phyloP scores from a whole-genome alignment of 2,797 vertebrate genomes.

The Myotis daubentonii region DNA sequence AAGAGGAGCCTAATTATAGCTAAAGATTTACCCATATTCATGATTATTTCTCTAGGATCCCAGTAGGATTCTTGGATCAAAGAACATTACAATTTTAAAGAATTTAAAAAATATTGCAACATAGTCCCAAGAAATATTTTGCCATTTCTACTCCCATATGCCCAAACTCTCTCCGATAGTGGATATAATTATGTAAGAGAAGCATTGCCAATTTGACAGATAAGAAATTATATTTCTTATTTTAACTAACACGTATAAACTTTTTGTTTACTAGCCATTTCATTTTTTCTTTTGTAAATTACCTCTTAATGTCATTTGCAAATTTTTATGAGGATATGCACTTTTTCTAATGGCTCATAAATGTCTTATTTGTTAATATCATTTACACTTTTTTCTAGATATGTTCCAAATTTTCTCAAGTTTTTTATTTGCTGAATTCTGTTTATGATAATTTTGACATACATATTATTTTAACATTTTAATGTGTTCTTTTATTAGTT shows the following conservation, averaged over 20 bases:
- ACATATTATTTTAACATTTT: neutral
- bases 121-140: neutral
- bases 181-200: neutral
- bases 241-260: neutral
- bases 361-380: neutral
- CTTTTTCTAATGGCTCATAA: neutral
- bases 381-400: neutral
- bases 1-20: neutral
- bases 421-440: neutral
- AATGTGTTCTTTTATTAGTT: neutral
- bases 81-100: neutral
- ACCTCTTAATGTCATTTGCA: neutral
- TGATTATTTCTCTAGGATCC: neutral
- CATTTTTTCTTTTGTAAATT: conserved; percentile 7
- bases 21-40: neutral
- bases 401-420: neutral
- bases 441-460: neutral
- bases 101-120: conserved; percentile 1
- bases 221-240: neutral
- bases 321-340: neutral
- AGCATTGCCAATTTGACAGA: neutral
- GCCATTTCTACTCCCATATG: neutral
- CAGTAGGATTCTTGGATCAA: neutral
- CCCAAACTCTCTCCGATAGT: neutral
- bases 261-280: neutral